Base-by-base conservation (phyloP, 2,797 vertebrate species). In the Rhynchonycteris naso region DNA sequence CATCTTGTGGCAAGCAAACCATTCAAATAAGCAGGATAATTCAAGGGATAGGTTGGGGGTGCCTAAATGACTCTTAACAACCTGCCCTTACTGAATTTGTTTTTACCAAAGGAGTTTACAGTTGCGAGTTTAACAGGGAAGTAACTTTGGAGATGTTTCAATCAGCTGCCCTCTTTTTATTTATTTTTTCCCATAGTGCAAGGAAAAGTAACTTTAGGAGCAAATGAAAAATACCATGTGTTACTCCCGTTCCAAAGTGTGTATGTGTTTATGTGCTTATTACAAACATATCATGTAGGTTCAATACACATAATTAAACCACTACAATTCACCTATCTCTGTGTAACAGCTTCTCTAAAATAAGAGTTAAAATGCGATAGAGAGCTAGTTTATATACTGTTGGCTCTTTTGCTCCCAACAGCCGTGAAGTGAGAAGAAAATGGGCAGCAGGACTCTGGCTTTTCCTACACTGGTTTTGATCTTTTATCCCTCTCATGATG, bases 381-480 rank as follows among this genome's bases (percentile, higher is more conserved):
- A 72, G 68, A 4, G 22, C 5, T 81, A 63, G 47, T n/a, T 65
- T 33, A 38, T 35, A 61, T 13, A 43, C 12, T 6, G 11, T 7
- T 30, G 61, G 19, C 21, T 84, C 2, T 33, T 26, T 80, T 11
- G 1, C 14, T 56, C 14, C n/a, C 52, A 15, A 14, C 0, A 12
- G 43, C 19, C 71, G 33, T 26, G 24, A 69, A 14, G 3, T 5
- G 16, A 81, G 4, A 28, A 28, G 13, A 11, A 65, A 22, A 43
- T 3, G 35, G 33, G 19, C 59, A 19, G 3, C 2, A 1, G 5
- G 1, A n/a, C 14, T 13, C 21, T 13, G 24, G 8, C 33, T n/a
- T 56, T 47, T 7, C 16, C 12, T 35, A 11, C 6, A 4, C 10
- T 24, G 22, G 1, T 65, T 22, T 75, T 50, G 56, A 11, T 5